Evolutionary conservation across 2,797 vertebrate species (phyloP), one percentile per base, ranked within the genome.

Genomic region (Hapalemur alaotrensis): DNA sequence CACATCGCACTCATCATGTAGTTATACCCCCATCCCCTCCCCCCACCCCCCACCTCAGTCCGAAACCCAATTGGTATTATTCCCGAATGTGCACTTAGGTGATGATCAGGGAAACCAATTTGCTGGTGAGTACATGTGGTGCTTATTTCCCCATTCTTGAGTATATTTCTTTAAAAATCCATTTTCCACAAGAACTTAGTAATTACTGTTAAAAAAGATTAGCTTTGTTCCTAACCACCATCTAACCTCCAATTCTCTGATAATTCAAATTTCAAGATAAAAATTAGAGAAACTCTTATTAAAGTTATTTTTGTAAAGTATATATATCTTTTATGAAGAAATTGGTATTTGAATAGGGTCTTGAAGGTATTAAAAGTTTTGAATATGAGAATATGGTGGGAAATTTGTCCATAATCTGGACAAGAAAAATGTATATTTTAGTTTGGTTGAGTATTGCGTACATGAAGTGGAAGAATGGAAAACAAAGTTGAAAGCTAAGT

Each of bases 201-300:
- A 43, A 85, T 92, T 46, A 65, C 50, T 78, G 0, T 91, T 79
- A 65, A 90, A 90, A 52, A 84, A 50, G 9, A 5, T 41, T 32
- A 93, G 4, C n/a, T 38, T 91, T 2, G 14, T 91, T 87, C 9
- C 3, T 12, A 59, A 18, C 14, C 1, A 67, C 46, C 17, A 7
- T 48, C 12, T 12, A 28, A 75, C 46, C 32, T 9, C 17, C 28
- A 54, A 48, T 46, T 79, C 35, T 43, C 52, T 83, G 48, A 18
- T 67, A 78, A 50, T 67, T 91, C 35, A 87, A 72, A 84, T 91
- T 93, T 88, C 35, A 82, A 86, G 75, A 61, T 14, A 87, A 90
- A 88, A 86, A 73, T 48, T 81, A 82, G 52, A 63, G 41, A 63
- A 87, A 63, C 9, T 61, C 54, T 63, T 61, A 35, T 70, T 63